Base-by-base conservation (phyloP, 2,113 vertebrate genomes). In the Sisor rabdophorus region DNA sequence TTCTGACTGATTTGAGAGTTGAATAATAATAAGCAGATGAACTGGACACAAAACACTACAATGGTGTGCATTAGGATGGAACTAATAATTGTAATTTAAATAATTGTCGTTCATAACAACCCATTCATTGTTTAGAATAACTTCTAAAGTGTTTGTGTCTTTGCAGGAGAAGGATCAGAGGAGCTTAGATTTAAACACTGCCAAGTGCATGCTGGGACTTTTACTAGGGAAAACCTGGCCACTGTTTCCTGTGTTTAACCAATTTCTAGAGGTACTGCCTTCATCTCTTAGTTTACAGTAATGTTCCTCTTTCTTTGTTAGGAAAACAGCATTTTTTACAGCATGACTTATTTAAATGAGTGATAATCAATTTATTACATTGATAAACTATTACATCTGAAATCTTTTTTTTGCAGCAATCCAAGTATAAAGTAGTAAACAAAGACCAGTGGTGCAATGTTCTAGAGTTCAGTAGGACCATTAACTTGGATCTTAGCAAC, bases 371-470 rank as follows among this genome's bases (percentile, higher is more conserved):
- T 44, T 6, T 6, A 44, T 44, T 9, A 6, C 4, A 44, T 44
- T 10, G 8, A 7, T 44, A 44, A 44, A 8, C 40, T 44, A 10
- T 44, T 40, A 2, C 56, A 15, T 68, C 4, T 80, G 17, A 65
- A 73, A 22, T 36, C 24, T 52, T 60, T 2, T 4, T 13, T 13
- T 75, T 84, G 79, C 89, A 99, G 97, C 97, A 98, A 93, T 99
- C 97, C 76, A 99, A 99, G 91, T 99, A 99, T 81, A 99, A 98
- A 94, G 97, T 99, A 83, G 96, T 99, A 91, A 99, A 99, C 92
- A 99, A 98, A 93, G 97, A 99, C 93, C 97, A 99, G 78, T 99
- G 97, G 97, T 98, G 97, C 89, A 99, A 99, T 6, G 97, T 99
- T 86, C 93, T 99, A 86, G 97, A 99, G 89, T 99, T 98, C 92